Base-by-base conservation (phyloP, 2,888 invertebrate genomes). In the Myopa testacea region DNA sequence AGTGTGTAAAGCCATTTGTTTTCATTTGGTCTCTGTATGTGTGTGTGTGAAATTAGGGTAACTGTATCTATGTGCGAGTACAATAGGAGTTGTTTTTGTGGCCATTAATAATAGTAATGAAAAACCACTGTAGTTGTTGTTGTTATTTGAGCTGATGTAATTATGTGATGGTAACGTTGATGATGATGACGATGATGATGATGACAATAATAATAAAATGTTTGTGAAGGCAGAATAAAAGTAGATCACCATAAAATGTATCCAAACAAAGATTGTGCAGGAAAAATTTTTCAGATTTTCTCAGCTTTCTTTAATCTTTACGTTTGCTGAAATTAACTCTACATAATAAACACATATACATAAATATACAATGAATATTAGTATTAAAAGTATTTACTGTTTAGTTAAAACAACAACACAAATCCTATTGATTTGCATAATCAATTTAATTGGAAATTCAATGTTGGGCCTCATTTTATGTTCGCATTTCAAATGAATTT, bases 1-100 rank as follows among this genome's bases (percentile, higher is more conserved):
- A 10, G 34, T n/a, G 73, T 58, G 75, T 8, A 75, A 58, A 75
- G 60, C 68, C 67, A 75, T 68, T 75, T 75, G 58, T 75, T 50
- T 75, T 68, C 68, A 75, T 69, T 75, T 60, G 58, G 34, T 19
- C 16, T 16, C 38, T 71, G 58, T 65, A 69, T 55, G 52, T 60
- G 62, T 74, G 58, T 72, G 68, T 63, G 63, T 68, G 70, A 58
- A 78, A 75, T 69, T 58, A 67, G 58, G 58, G 19, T 75, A 55
- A 63, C 63, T 8, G 38, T 63, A 6, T 4, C 38, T 16, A 14
- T 68, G n/a, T 69, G 19, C 4, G 10, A 45, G 10, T 16, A 19
- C 19, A 55, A 55, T 26, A 38, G 38, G 26, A 73, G 40, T 26
- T 12, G 75, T 37, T 52, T 65, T 67, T 52, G 19, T 38, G 10